phyloP scores from a whole-genome alignment of 2,888 invertebrate species.

The Trypoxylon attenuatum region DNA sequence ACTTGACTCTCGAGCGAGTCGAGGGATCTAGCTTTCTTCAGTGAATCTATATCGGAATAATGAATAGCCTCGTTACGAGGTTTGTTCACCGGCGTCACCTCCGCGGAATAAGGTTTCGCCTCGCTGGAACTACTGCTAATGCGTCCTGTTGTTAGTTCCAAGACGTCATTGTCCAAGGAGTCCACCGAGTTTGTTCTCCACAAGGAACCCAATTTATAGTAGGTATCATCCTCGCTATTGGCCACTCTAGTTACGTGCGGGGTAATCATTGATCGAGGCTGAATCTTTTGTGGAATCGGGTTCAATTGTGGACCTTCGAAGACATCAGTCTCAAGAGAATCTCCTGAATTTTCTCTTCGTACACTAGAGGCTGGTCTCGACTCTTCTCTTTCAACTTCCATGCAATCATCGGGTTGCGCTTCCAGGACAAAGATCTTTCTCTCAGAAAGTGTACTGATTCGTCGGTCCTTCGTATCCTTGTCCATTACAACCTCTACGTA shows the following conservation, averaged over 20 bases:
- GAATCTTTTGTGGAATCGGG: constrained; percentile 28
- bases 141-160: background rate
- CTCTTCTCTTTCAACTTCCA: constrained; percentile 69
- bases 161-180: constrained; percentile 13
- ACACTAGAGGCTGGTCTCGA: background rate
- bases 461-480: constrained; percentile 74
- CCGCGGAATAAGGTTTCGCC: constrained; percentile 62
- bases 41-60: constrained; percentile 22
- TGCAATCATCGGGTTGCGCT: constrained; percentile 77
- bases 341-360: constrained; percentile 64
- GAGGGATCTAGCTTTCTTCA: constrained; percentile 31
- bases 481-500: constrained; percentile 76
- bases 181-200: constrained; percentile 36
- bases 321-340: constrained; percentile 53
- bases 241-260: constrained; percentile 45
- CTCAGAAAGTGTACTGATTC: constrained; percentile 72
- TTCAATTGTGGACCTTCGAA: background rate
- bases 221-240: constrained; percentile 29
- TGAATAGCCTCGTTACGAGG: constrained; percentile 27
- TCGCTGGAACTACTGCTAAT: background rate
- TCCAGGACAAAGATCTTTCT: constrained; percentile 78
- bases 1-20: constrained; percentile 18
- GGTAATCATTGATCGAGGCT: constrained; percentile 60
- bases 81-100: constrained; percentile 47
- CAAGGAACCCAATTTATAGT: constrained; percentile 25